A percentile compares a stretch with the other conserved stretches of the same genome.
phyloP scores from a whole-genome alignment of 2,797 vertebrate genomes.

The Morus bassanus region DNA sequence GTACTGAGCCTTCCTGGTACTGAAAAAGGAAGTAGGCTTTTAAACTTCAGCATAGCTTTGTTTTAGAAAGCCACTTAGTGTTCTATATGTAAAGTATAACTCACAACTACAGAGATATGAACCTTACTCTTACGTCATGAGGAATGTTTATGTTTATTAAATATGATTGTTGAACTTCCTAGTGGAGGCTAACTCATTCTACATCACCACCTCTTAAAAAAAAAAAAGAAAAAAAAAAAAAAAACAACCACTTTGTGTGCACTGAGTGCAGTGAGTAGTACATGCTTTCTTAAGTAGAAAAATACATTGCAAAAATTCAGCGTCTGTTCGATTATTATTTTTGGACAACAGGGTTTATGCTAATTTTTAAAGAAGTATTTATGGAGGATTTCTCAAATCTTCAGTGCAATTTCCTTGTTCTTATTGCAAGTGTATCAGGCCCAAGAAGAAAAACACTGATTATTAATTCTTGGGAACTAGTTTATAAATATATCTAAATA shows the following conservation, averaged over 20 bases:
- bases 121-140: neutral
- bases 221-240: too few species aligned
- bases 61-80: neutral
- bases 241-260: neutral
- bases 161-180: neutral
- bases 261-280: neutral
- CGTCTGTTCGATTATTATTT: constrained; percentile 11
- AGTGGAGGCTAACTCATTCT: neutral
- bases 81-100: neutral
- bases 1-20: neutral
- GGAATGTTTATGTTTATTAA: neutral
- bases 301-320: neutral
- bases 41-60: neutral
- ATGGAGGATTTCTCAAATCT: constrained; percentile 10
- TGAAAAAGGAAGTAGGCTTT: neutral
- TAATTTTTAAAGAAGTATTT: neutral
- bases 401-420: constrained; percentile 42
- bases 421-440: constrained; percentile 25
- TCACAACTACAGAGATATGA: neutral
- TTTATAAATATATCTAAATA: constrained; percentile 47
- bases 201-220: neutral
- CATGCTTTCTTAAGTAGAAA: neutral
- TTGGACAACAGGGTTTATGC: neutral
- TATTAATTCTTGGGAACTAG: constrained; percentile 28
- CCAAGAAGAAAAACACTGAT: constrained; percentile 34